These are phyloP conservation scores for Periophthalmodon schlosseri DNA, from an alignment of 2,113 vertebrate genomes.

Conservation along the genomic window DNA sequence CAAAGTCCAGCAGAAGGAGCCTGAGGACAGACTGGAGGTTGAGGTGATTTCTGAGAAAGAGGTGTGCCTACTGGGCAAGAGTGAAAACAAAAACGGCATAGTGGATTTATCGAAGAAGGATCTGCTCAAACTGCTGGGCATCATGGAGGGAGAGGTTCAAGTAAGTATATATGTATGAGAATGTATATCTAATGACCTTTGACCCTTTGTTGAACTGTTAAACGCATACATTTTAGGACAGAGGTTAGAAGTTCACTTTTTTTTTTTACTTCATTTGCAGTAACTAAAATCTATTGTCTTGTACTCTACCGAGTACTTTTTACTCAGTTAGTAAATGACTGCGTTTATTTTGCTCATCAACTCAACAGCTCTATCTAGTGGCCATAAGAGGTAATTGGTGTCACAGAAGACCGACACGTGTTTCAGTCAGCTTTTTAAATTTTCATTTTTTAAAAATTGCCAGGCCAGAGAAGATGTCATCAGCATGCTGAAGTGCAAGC, in stretches of 20 bases:
- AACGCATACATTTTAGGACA: too few species aligned
- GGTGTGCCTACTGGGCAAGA: constrained; percentile 78
- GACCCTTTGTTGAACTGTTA: background rate
- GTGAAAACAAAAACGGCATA: constrained; percentile 72
- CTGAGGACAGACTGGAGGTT: constrained; percentile 79
- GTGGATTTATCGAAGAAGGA: constrained; percentile 89
- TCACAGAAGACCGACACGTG: background rate
- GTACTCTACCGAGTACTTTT: background rate
- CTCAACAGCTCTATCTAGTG: constrained; percentile 65
- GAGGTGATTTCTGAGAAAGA: constrained; percentile 81
- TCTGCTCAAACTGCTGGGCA: constrained; percentile 88
- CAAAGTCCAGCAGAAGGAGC: constrained; percentile 75
- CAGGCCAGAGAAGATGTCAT: constrained; percentile 97
- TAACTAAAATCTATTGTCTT: background rate
- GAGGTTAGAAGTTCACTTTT: too few species aligned
- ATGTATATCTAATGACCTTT: constrained; percentile 4
- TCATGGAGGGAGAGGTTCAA: constrained; percentile 98
- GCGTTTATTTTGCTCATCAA: constrained; percentile 12
- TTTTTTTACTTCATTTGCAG: background rate
- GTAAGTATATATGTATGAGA: constrained; percentile 76
- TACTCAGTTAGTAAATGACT: background rate
- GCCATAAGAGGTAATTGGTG: constrained; percentile 27
- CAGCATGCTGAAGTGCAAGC: constrained; percentile 87
- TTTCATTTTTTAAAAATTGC: background rate
- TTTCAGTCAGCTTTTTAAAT: background rate